phyloP scores from a whole-genome alignment of 2,888 invertebrate species.

The Lasioglossum villosulum region DNA sequence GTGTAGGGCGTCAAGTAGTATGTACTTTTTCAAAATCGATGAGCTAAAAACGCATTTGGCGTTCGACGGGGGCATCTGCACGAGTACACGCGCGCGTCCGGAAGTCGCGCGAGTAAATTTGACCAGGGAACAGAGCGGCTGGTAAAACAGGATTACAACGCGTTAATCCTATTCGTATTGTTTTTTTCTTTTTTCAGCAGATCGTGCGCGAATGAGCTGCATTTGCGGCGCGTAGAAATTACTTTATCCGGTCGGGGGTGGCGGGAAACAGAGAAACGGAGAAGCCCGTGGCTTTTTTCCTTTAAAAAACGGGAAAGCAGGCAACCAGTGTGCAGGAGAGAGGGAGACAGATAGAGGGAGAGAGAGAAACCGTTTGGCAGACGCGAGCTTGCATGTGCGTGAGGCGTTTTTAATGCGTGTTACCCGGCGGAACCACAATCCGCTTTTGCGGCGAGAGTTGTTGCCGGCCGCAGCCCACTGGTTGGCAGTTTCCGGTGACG shows the following conservation, averaged over 20 bases:
- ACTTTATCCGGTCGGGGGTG: neutral
- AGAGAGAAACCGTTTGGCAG: constrained; percentile 33
- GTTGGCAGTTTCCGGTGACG: constrained; percentile 76
- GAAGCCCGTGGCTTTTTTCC: neutral
- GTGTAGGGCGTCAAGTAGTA: neutral
- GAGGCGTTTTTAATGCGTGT: constrained; percentile 74
- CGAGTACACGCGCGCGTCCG: constrained; percentile 10
- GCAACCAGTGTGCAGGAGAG: neutral
- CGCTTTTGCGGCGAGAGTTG: constrained; percentile 78
- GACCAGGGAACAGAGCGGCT: constrained; percentile 53
- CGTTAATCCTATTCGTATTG: constrained; percentile 69
- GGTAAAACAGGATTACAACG: constrained; percentile 50
- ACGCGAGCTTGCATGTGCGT: constrained; percentile 61
- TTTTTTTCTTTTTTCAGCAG: constrained; percentile 64
- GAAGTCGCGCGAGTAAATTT: constrained; percentile 52
- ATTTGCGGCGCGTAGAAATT: constrained; percentile 35
- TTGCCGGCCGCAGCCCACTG: constrained; percentile 64
- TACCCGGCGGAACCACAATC: constrained; percentile 74
- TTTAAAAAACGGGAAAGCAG: neutral
- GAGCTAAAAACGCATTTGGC: neutral
- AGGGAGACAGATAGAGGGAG: neutral
- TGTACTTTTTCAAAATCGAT: neutral
- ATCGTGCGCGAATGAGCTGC: constrained; percentile 64
- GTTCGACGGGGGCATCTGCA: neutral
- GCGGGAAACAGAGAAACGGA: neutral